A percentile compares a stretch with the other conserved stretches of the same genome.
These are phyloP conservation scores for Dolichomitus sp. DNA, from an alignment of 2,888 invertebrate species.

Conservation along the genomic window DNA sequence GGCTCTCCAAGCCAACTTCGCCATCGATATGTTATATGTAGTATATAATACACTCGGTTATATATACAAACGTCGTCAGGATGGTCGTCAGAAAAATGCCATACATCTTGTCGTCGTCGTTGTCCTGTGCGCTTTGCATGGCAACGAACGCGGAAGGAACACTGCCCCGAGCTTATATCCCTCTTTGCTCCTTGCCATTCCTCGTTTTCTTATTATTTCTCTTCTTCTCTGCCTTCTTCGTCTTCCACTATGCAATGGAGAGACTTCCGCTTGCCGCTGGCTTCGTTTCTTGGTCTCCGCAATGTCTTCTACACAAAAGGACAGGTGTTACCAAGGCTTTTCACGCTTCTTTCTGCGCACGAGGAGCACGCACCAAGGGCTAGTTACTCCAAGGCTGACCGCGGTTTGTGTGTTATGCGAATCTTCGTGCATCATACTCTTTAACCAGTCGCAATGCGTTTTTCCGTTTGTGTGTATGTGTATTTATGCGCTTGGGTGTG, in stretches of 20 bases:
- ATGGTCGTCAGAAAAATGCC: conserved; percentile 40
- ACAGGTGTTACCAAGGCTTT: conserved; percentile 59
- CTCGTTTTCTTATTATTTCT: conserved; percentile 28
- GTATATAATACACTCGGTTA: conserved; percentile 26
- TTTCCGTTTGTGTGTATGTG: not conserved
- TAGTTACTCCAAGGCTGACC: conserved; percentile 35
- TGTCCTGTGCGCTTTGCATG: conserved; percentile 32
- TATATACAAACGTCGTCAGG: conserved; percentile 16
- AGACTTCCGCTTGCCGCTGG: conserved; percentile 21
- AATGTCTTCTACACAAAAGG: conserved; percentile 47
- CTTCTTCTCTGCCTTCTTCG: conserved; percentile 3
- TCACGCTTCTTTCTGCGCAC: conserved; percentile 43
- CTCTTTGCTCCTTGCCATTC: conserved; percentile 32
- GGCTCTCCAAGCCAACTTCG: not conserved
- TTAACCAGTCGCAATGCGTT: conserved; percentile 11
- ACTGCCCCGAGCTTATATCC: conserved; percentile 15
- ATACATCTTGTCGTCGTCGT: conserved; percentile 18
- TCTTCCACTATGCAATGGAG: conserved; percentile 5
- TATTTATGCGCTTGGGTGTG: not conserved
- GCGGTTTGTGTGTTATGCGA: conserved; percentile 38
- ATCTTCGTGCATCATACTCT: conserved; percentile 48
- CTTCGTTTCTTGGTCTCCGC: conserved; percentile 19
- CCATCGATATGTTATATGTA: conserved; percentile 16
- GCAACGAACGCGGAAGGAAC: conserved; percentile 41
- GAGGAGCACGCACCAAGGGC: conserved; percentile 29